Evolutionary conservation across 2,888 invertebrate species (phyloP).

Genomic region (Hirtodrosophila duncani): DNA sequence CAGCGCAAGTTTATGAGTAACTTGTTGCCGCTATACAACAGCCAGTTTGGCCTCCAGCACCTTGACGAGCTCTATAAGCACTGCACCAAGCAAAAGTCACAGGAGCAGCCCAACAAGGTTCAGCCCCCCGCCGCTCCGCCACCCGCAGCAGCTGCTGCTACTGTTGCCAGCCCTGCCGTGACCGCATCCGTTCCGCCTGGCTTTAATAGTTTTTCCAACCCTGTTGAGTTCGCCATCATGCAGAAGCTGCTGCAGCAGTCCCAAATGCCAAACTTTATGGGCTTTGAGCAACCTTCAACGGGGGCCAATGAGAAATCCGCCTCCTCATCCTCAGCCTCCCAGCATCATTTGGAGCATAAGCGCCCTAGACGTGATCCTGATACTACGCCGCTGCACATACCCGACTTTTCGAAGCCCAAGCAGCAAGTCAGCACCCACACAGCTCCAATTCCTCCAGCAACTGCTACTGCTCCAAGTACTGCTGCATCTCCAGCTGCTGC

Average conservation of each 20-base stretch:
- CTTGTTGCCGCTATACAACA: constrained; percentile 59
- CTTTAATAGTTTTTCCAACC: constrained; percentile 64
- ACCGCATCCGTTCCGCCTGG: constrained; percentile 2
- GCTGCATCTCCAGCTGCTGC: constrained; percentile 16
- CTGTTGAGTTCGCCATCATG: constrained; percentile 81
- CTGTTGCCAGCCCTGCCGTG: constrained; percentile 6
- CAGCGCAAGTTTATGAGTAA: constrained; percentile 69
- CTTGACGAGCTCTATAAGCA: constrained; percentile 63
- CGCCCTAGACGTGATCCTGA: constrained; percentile 52
- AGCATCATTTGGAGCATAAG: constrained; percentile 54
- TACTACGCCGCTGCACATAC: constrained; percentile 31
- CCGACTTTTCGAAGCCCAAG: constrained; percentile 73
- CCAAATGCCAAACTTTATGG: constrained; percentile 52
- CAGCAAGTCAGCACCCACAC: constrained; percentile 1
- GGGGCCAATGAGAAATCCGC: constrained; percentile 23
- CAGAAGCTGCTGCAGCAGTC: constrained; percentile 84
- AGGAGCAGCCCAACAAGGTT: constrained; percentile 72
- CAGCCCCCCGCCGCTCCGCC: constrained; percentile 15
- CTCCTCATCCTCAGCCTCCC: constrained; percentile 17
- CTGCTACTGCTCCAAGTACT: constrained; percentile 9
- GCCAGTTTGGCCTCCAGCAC: constrained; percentile 57
- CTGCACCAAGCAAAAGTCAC: constrained; percentile 64
- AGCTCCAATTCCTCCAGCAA: constrained; percentile 4
- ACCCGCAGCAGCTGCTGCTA: constrained; percentile 11
- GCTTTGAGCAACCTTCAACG: no score